These are phyloP conservation scores for Malaclemys terrapin DNA, from an alignment of 2,113 vertebrate species.

Conservation along the genomic window DNA sequence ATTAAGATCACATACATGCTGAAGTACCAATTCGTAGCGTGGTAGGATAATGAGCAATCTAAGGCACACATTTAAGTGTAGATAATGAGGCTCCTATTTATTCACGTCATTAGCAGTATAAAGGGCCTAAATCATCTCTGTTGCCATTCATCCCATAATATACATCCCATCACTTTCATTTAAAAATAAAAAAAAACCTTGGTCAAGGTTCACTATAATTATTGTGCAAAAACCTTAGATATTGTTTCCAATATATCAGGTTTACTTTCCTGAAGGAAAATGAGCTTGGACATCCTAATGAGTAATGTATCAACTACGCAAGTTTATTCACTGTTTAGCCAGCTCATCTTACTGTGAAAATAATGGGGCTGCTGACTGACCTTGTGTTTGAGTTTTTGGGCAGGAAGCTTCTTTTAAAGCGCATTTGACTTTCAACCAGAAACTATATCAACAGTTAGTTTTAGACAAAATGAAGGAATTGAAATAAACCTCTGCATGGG, in stretches of 20 bases:
- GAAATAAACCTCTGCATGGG: neutral
- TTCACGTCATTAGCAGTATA: constrained; percentile 74
- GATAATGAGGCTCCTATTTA: constrained; percentile 77
- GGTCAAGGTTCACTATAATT: constrained; percentile 65
- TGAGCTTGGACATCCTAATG: constrained; percentile 62
- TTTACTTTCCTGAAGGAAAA: constrained; percentile 66
- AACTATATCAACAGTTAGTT: neutral
- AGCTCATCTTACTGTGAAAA: constrained; percentile 71
- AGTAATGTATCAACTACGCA: constrained; percentile 29
- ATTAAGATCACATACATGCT: constrained; percentile 51
- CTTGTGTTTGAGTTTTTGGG: constrained; percentile 54
- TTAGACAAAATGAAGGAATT: neutral
- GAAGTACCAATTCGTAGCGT: constrained; percentile 33
- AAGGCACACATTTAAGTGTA: constrained; percentile 61
- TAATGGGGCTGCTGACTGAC: constrained; percentile 53
- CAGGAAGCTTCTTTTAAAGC: neutral
- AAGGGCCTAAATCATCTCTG: constrained; percentile 66
- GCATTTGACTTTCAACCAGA: neutral
- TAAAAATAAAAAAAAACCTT: constrained; percentile 18
- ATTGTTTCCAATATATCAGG: constrained; percentile 72
- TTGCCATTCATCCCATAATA: constrained; percentile 68
- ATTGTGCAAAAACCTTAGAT: constrained; percentile 63
- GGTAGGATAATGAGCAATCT: constrained; percentile 65
- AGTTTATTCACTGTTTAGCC: constrained; percentile 53
- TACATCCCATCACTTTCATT: constrained; percentile 67